A percentile compares a stretch with the other conserved stretches of the same genome.
phyloP scores from a whole-genome alignment of 2,113 vertebrate species.

The Lutjanus erythropterus region DNA sequence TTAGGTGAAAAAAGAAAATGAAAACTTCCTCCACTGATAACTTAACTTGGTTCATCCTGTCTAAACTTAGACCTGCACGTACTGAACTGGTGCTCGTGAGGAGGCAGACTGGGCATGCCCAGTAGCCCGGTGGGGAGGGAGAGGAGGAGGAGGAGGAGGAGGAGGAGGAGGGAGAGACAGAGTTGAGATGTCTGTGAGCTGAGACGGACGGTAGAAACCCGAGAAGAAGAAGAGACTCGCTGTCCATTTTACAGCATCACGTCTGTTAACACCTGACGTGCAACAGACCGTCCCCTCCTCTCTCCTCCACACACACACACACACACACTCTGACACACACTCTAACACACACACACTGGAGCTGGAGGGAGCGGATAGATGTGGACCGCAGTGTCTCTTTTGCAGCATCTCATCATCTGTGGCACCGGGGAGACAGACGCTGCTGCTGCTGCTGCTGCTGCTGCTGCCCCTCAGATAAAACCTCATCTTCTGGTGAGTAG shows the following conservation, averaged over 20 bases:
- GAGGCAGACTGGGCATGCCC: slow-evolving; percentile 74
- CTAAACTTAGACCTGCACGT: slow-evolving; percentile 18
- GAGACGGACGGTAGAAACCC: slow-evolving; percentile 21
- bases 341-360: neutral
- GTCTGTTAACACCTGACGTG: slow-evolving; percentile 53
- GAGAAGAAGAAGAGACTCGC: slow-evolving; percentile 49
- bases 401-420: slow-evolving; percentile 57
- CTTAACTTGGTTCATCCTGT: neutral
- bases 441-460: slow-evolving; percentile 38
- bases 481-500: slow-evolving; percentile 61
- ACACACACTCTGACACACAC: neutral
- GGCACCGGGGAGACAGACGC: slow-evolving; percentile 21
- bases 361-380: slow-evolving; percentile 39
- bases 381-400: slow-evolving; percentile 75
- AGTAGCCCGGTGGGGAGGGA: slow-evolving; percentile 38
- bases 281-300: neutral
- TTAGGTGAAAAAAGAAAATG: neutral
- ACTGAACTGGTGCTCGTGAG: slow-evolving; percentile 16
- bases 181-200: slow-evolving; percentile 62
- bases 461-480: slow-evolving; percentile 10
- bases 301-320: neutral
- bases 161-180: slow-evolving; percentile 26
- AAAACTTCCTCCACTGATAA: neutral
- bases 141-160: neutral
- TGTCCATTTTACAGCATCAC: slow-evolving; percentile 55